phyloP scores from a whole-genome alignment of 2,888 invertebrate species.

The Scaptomyza cyrtandrae region DNA sequence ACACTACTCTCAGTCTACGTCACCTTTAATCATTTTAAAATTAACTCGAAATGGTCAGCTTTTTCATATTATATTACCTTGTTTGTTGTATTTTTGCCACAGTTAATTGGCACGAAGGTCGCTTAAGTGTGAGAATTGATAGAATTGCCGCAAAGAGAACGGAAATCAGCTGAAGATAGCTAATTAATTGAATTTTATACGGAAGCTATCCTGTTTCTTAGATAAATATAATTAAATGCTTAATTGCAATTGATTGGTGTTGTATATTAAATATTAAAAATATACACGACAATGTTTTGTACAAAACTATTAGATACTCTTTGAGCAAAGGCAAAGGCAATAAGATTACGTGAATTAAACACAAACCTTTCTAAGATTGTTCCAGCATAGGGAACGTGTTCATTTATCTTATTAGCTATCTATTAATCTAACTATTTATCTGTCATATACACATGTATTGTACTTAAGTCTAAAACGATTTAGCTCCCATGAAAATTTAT shows the following conservation, averaged over 20 bases:
- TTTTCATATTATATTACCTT: conserved; percentile 17
- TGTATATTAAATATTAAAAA: neutral
- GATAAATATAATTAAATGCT: conserved; percentile 3
- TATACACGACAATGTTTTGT: neutral
- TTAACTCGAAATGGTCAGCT: conserved; percentile 9
- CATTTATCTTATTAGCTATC: neutral
- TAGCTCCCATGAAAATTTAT: conserved; percentile 28
- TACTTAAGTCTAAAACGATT: conserved; percentile 23
- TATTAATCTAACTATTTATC: neutral
- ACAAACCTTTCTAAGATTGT: neutral
- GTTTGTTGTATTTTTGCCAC: conserved; percentile 36
- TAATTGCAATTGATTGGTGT: conserved; percentile 22
- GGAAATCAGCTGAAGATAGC: conserved; percentile 21
- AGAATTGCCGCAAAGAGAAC: conserved; percentile 21
- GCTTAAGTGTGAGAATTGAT: conserved; percentile 1
- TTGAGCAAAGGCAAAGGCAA: no score
- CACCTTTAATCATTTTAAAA: conserved; percentile 34
- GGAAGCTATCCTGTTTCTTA: conserved; percentile 27
- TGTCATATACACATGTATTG: conserved; percentile 24
- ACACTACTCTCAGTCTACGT: conserved; percentile 9
- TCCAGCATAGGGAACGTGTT: neutral
- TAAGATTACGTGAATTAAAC: no score
- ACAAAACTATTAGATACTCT: neutral
- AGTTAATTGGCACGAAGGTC: conserved; percentile 67
- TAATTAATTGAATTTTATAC: conserved; percentile 9